These are phyloP conservation scores for Salmo trutta DNA, from an alignment of 2,797 vertebrate genomes.

Conservation along the genomic window DNA sequence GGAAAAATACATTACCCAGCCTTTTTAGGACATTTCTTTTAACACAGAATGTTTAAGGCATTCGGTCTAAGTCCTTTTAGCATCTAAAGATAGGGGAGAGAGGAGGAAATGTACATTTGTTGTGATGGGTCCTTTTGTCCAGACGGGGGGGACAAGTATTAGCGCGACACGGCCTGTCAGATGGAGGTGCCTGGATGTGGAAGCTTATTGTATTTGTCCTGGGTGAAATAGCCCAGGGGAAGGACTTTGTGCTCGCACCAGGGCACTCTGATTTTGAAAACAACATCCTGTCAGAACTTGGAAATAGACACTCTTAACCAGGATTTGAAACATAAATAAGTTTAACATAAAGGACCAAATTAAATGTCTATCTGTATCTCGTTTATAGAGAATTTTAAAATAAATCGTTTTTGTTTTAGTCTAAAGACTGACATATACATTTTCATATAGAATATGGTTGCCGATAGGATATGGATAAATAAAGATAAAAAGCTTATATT, in stretches of 20 bases:
- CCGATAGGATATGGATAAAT: too few species aligned
- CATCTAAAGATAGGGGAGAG: not conserved
- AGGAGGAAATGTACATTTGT: conserved; percentile 16
- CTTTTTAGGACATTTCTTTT: conserved; percentile 29
- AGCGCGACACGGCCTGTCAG: conserved; percentile 28
- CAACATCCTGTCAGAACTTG: not conserved
- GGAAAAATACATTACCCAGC: conserved; percentile 61
- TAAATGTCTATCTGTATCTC: too few species aligned
- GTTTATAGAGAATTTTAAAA: too few species aligned
- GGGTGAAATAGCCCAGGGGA: conserved; percentile 4
- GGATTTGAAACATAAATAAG: too few species aligned
- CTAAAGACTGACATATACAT: too few species aligned
- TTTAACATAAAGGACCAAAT: too few species aligned
- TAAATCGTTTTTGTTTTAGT: too few species aligned
- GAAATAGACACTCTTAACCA: too few species aligned
- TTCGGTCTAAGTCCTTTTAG: conserved; percentile 33
- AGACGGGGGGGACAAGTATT: conserved; percentile 20
- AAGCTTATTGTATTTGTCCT: conserved; percentile 31
- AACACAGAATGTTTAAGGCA: conserved; percentile 28
- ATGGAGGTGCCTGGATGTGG: conserved; percentile 15
- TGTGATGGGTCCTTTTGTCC: conserved; percentile 30
- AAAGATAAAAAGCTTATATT: too few species aligned
- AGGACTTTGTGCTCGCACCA: not conserved
- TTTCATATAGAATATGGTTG: too few species aligned
- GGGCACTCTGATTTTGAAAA: not conserved